Conservation (phyloP, 2,113 vertebrate genomes). For the Channa argus region DNA sequence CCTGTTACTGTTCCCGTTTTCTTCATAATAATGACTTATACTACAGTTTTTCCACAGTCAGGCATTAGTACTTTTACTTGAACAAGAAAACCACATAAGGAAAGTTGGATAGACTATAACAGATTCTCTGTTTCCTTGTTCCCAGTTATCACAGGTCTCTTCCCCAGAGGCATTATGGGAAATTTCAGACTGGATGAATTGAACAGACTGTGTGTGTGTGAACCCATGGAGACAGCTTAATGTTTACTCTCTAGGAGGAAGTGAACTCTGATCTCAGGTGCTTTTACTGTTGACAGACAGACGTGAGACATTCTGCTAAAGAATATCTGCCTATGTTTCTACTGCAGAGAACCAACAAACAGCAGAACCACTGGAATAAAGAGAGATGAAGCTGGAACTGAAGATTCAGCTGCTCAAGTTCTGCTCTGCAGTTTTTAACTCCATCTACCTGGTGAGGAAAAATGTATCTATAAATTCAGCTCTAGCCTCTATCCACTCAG, state of each 20-base stretch:
- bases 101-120: no score
- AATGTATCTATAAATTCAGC: no score
- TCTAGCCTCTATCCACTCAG: no score
- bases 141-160: no score
- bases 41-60: no score
- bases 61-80: no score
- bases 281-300: neutral
- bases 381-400: conserved; percentile 71
- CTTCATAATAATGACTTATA: no score
- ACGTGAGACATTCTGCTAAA: neutral
- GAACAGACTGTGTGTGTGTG: neutral
- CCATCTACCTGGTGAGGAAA: conserved; percentile 73
- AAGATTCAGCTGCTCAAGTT: conserved; percentile 75
- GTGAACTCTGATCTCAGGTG: conserved; percentile 47
- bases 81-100: no score
- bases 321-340: neutral
- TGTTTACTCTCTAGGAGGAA: conserved; percentile 57
- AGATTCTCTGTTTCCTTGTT: no score
- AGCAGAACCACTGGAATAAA: neutral
- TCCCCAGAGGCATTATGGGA: no score
- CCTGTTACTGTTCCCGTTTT: no score
- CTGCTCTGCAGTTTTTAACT: conserved; percentile 60
- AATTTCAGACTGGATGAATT: no score
- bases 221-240: conserved; percentile 41
- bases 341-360: neutral